Evolutionary conservation across 2,888 invertebrate species (phyloP).

Genomic region (Thysanoteuthis rhombus): DNA sequence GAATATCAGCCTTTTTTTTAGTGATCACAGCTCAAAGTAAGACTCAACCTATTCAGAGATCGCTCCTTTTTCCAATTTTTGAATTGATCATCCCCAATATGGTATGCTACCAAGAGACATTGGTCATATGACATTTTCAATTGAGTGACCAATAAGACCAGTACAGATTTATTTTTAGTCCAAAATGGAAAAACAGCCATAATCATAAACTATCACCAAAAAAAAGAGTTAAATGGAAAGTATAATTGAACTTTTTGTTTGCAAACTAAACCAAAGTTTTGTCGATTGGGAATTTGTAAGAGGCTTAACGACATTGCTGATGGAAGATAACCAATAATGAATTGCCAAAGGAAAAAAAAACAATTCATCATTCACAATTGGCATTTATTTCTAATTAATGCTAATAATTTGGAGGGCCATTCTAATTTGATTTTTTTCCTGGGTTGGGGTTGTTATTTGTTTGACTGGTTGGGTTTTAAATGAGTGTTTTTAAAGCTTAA

Average conservation of each 20-base stretch:
- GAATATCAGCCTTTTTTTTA: no score
- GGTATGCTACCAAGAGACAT: no score
- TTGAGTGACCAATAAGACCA: no score
- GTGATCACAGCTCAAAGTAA: no score
- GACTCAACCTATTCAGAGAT: no score
- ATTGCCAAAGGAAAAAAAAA: not conserved
- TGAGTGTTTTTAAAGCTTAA: not conserved
- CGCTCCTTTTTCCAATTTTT: no score
- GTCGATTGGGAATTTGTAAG: not conserved
- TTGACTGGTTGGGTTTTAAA: not conserved
- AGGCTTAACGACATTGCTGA: slow-evolving; percentile 12
- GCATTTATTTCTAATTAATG: slow-evolving; percentile 12
- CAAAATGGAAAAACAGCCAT: not conserved
- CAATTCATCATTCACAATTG: not conserved
- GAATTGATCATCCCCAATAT: no score
- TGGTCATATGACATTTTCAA: no score
- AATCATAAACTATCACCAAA: not conserved
- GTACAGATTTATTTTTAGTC: no score
- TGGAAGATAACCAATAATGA: not conserved
- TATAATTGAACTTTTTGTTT: not conserved
- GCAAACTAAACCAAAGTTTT: not conserved
- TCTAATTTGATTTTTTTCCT: slow-evolving; percentile 1
- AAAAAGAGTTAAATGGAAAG: not conserved
- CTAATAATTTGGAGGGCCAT: not conserved
- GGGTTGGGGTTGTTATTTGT: not conserved